Conservation (phyloP, 2,797 vertebrate species). For the Otus scops region DNA sequence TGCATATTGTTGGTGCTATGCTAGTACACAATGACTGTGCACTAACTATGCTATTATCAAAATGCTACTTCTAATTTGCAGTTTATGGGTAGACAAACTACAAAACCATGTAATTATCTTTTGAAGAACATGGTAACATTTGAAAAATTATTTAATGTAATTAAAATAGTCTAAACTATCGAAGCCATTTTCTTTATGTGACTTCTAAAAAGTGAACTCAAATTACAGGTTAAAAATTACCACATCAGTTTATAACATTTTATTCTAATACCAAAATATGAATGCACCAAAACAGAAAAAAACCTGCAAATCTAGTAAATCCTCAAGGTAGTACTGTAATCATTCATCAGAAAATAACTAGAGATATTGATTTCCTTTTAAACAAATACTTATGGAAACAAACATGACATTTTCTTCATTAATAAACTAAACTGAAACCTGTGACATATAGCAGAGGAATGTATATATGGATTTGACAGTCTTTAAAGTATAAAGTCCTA, state of each 20-base stretch:
- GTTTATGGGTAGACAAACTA: conserved; percentile 40
- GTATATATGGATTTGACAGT: not conserved
- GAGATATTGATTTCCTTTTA: not conserved
- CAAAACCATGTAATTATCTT: conserved; percentile 56
- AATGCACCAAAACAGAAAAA: not conserved
- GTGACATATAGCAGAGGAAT: not conserved
- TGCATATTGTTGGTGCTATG: conserved; percentile 76
- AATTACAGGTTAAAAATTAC: not conserved
- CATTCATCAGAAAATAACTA: not conserved
- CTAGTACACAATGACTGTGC: conserved; percentile 67
- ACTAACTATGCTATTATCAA: conserved; percentile 52
- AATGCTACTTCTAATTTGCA: conserved; percentile 49
- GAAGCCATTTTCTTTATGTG: not conserved
- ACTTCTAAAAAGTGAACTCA: not conserved
- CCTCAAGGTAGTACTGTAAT: not conserved
- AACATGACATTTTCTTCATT: not conserved
- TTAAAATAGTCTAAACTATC: conserved; percentile 4
- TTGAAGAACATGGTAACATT: conserved; percentile 52
- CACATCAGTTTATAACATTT: not conserved
- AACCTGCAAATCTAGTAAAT: not conserved
- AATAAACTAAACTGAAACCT: not conserved
- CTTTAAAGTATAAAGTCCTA: not conserved
- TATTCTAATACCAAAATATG: not conserved
- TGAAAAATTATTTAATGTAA: not conserved
- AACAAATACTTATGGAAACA: not conserved